phyloP scores from a whole-genome alignment of 2,888 invertebrate species.

The Rotaria sp. region DNA sequence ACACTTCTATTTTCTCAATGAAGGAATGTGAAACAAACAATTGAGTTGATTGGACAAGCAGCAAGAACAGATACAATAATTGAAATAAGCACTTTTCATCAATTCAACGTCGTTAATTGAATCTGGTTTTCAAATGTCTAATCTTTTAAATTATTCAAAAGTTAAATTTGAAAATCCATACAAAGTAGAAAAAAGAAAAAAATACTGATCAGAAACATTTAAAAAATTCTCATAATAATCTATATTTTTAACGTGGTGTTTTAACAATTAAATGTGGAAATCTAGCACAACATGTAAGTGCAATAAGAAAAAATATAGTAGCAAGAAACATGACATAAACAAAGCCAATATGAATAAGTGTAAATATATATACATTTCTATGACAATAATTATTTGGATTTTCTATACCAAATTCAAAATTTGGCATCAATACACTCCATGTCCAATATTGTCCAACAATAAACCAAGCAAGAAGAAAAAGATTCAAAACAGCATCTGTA shows the following conservation, averaged over 20 bases:
- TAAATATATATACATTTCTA: background rate
- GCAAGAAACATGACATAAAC: conserved; percentile 8
- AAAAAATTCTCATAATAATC: no score
- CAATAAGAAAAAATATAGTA: background rate
- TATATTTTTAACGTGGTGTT: background rate
- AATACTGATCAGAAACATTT: no score
- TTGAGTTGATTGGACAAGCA: no score
- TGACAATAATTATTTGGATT: conserved; percentile 66
- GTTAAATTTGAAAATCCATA: no score
- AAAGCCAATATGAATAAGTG: background rate
- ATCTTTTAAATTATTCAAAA: no score
- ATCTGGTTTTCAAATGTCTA: no score
- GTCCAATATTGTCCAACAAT: conserved; percentile 73
- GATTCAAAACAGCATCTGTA: conserved; percentile 64
- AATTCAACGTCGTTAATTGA: no score
- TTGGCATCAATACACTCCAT: conserved; percentile 70
- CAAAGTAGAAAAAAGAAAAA: no score
- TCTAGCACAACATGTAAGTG: background rate
- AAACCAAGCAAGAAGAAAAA: conserved; percentile 70
- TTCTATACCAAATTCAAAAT: conserved; percentile 66
- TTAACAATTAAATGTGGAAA: conserved; percentile 19
- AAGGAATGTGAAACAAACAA: no score
- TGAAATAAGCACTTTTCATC: no score
- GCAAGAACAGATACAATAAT: no score
- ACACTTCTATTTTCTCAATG: no score